Conservation (phyloP, 2,888 invertebrate species). For the Tinea semifulvella region DNA sequence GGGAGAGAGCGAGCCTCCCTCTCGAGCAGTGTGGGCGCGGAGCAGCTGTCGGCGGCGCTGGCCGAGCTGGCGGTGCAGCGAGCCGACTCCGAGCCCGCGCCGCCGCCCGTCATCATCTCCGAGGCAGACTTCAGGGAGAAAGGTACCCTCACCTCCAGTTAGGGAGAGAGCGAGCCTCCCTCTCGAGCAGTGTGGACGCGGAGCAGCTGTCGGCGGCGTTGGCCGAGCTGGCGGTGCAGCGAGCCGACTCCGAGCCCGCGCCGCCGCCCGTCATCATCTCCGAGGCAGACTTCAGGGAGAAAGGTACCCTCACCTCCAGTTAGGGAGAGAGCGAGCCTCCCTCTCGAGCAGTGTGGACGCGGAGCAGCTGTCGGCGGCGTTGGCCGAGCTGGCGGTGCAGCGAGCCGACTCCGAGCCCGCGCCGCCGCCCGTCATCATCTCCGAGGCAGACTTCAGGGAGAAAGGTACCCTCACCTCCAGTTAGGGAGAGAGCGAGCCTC, state of each 20-base stretch:
- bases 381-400: slow-evolving; percentile 25
- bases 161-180: slow-evolving; percentile 28
- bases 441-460: slow-evolving; percentile 57
- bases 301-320: slow-evolving; percentile 30
- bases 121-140: slow-evolving; percentile 59
- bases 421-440: slow-evolving; percentile 48
- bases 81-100: slow-evolving; percentile 22
- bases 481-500: no score
- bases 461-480: slow-evolving; percentile 33
- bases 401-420: slow-evolving; percentile 21
- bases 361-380: slow-evolving; percentile 31
- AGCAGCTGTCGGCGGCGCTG: slow-evolving; percentile 31
- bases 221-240: slow-evolving; percentile 23
- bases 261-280: slow-evolving; percentile 51
- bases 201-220: slow-evolving; percentile 33
- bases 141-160: slow-evolving; percentile 27
- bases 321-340: slow-evolving; percentile 28
- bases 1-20: slow-evolving; percentile 29
- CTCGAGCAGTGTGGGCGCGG: slow-evolving; percentile 31
- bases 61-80: slow-evolving; percentile 23
- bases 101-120: slow-evolving; percentile 50
- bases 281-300: slow-evolving; percentile 57
- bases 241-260: slow-evolving; percentile 21
- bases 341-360: slow-evolving; percentile 29
- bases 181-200: slow-evolving; percentile 29